These are phyloP conservation scores for Campoletis sonorensis DNA, from an alignment of 1,140 invertebrate species.

Conservation along the genomic window DNA sequence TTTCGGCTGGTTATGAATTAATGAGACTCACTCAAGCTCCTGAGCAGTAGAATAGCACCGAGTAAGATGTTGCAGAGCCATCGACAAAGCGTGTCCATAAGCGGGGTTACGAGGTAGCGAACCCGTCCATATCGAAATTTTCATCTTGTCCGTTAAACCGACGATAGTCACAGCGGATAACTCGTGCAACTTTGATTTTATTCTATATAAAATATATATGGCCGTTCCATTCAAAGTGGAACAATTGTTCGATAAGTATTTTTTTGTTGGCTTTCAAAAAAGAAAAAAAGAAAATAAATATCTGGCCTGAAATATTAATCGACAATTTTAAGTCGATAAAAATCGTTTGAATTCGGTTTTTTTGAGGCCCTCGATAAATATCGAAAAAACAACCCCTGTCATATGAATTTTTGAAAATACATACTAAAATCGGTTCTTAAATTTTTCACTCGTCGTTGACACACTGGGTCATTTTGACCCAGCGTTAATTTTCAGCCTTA, in stretches of 20 bases:
- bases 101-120: constrained; percentile 22
- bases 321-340: no score
- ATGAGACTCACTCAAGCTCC: constrained; percentile 67
- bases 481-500: no score
- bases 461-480: no score
- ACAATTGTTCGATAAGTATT: not conserved
- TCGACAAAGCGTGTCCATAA: constrained; percentile 63
- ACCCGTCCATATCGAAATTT: constrained; percentile 48
- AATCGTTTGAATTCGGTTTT: no score
- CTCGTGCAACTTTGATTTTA: not conserved
- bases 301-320: no score
- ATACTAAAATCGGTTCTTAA: no score
- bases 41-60: constrained; percentile 59
- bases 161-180: not conserved
- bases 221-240: not conserved
- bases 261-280: no score
- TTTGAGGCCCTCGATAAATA: no score
- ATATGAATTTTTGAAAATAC: no score
- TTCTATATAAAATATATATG: not conserved
- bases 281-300: no score
- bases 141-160: constrained; percentile 59
- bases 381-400: no score
- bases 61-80: constrained; percentile 64
- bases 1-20: not conserved
- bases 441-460: no score